Base-by-base conservation (phyloP, 2,797 vertebrate species). In the Tiaroga cobitis region DNA sequence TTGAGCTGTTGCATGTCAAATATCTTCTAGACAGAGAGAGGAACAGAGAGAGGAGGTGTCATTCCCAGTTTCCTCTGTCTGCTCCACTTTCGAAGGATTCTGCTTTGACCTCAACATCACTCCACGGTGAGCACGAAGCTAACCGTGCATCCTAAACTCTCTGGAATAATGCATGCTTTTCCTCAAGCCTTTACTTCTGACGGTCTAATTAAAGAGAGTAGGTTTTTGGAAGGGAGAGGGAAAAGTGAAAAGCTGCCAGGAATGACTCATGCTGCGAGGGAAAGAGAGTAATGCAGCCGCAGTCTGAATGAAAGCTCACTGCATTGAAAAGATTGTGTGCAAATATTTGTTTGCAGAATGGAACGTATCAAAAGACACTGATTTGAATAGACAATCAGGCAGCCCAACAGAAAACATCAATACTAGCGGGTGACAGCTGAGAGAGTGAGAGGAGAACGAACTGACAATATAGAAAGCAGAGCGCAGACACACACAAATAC, bases 141-240 rank as follows among this genome's bases (percentile, higher is more conserved):
- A 89, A 83, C 74, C 26, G 49, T 73, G 81, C 80, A 69, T 80
- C 32, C 68, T 82, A 75, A 88, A 81, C 85, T 74, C 61, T 67
- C 46, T 70, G 84, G 85, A 88, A 87, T 89, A 91, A 87, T 87
- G 86, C 85, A 88, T 85, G 54, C 89, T 86, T 67, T 76, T 86
- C 91, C 92, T 92, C 90, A 65, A 88, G 84, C 88, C 84, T 83
- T 88, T 85, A 89, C 89, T 86, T 91, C 91, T 92, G 92, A 93
- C 88, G 92, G 92, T 87, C 91, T 94, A 94, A 94, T 94, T 95
- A 94, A 94, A 94, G 92, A 87, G 88, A 91, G 90, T 90, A 94
- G 93, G 91, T 93, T 88, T 86, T 83, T 73, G 87, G 83, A 87
- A 92, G 83, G 69, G 80, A 89, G 88, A 87, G 88, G 89, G 86